A percentile compares a stretch with the other conserved stretches of the same genome.
These are phyloP conservation scores for Anaspis maculata DNA, from an alignment of 2,888 invertebrate genomes.

Conservation along the genomic window DNA sequence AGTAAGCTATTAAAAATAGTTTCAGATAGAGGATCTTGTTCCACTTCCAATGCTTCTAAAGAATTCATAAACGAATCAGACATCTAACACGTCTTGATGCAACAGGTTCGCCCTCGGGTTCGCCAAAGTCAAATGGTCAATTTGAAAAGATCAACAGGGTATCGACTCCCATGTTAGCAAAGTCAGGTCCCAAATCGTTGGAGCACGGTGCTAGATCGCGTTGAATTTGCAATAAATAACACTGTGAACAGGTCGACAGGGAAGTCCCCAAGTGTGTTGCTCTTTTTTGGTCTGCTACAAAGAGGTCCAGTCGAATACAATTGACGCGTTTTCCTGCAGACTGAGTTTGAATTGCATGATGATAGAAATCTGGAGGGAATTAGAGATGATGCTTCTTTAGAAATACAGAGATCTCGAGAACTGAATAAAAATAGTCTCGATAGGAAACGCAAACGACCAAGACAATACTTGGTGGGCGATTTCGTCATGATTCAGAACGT, in stretches of 20 bases:
- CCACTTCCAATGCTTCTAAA: background rate
- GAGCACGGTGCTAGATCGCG: background rate
- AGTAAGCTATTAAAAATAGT: background rate
- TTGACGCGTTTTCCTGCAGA: background rate
- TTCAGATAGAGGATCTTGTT: background rate
- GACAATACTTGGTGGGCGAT: slow-evolving; percentile 1
- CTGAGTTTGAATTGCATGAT: background rate
- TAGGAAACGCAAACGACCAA: slow-evolving; percentile 1
- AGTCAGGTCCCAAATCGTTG: background rate
- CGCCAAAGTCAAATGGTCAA: too few relatives aligned
- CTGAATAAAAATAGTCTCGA: slow-evolving; percentile 2
- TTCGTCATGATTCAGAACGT: slow-evolving; percentile 14
- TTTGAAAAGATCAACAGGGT: too few relatives aligned
- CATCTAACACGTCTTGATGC: too few relatives aligned
- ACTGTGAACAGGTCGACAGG: slow-evolving; percentile 1
- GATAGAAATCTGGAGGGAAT: background rate
- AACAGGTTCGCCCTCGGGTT: too few relatives aligned
- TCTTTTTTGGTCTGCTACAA: slow-evolving; percentile 1
- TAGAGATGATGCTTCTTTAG: background rate
- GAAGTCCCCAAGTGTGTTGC: background rate
- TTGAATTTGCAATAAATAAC: slow-evolving; percentile 4
- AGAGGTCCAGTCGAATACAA: background rate
- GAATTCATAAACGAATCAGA: too few relatives aligned
- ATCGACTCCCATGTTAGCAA: slow-evolving; percentile 1
- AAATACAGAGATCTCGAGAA: background rate